Evolutionary conservation across 2,797 vertebrate species (phyloP).

Genomic region (Bovichtus diacanthus): DNA sequence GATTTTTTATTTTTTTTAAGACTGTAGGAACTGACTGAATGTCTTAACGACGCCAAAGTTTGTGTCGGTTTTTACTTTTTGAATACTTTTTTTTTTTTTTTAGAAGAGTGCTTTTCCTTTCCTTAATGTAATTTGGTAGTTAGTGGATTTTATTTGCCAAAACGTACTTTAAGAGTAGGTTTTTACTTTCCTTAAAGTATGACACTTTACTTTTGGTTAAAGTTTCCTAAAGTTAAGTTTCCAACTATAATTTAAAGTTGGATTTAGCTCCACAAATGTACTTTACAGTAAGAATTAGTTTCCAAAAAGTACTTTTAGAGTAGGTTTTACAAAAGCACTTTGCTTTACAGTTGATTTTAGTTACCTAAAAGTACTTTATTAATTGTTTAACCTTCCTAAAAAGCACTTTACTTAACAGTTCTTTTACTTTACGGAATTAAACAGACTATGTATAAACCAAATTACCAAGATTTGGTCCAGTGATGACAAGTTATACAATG

Average conservation of each 20-base stretch:
- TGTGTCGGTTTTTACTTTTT: background rate
- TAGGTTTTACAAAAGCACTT: background rate
- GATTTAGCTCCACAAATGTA: background rate
- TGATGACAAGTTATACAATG: background rate
- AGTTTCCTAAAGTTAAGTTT: background rate
- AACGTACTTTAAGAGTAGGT: background rate
- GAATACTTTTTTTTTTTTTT: background rate
- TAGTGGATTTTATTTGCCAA: background rate
- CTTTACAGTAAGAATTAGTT: background rate
- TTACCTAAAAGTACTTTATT: background rate
- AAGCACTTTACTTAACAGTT: background rate
- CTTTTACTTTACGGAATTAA: background rate
- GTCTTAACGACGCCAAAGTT: background rate
- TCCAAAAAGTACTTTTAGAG: background rate
- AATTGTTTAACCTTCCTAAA: background rate
- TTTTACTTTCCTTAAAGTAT: background rate
- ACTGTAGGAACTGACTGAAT: background rate
- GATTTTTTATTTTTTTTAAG: background rate
- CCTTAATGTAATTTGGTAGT: background rate
- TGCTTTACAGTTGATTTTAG: background rate
- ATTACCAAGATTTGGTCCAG: slow-evolving; percentile 5
- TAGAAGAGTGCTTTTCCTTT: background rate
- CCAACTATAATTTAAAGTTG: background rate
- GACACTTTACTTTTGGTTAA: background rate
- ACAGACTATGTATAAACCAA: background rate